Conservation (phyloP, 2,888 invertebrate genomes). For the Galeruca laticollis region DNA sequence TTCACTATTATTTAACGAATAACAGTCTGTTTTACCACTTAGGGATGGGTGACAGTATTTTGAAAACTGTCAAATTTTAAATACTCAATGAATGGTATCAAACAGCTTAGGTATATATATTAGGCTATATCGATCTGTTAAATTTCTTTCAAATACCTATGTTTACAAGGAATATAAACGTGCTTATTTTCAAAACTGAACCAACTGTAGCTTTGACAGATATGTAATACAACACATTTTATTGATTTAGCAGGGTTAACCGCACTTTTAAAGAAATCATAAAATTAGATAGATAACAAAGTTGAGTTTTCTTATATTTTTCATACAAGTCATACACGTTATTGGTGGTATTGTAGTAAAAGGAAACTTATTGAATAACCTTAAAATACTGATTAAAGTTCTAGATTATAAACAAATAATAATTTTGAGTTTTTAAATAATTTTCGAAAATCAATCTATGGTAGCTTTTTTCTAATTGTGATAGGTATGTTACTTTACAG, state of each 20-base stretch:
- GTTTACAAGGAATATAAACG: not conserved
- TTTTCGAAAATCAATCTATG: too few species aligned
- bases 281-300: not conserved
- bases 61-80: not conserved
- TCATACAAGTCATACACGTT: too few species aligned
- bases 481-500: too few species aligned
- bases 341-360: too few species aligned
- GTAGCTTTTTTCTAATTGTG: too few species aligned
- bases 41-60: not conserved
- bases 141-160: too few species aligned
- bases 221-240: conserved; percentile 4
- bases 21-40: too few species aligned
- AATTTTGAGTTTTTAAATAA: too few species aligned
- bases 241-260: conserved; percentile 14
- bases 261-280: conserved; percentile 5
- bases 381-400: too few species aligned
- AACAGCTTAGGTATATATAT: not conserved
- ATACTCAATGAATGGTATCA: not conserved
- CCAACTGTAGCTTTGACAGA: conserved; percentile 12
- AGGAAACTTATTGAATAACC: too few species aligned
- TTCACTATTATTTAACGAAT: too few species aligned
- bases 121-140: not conserved
- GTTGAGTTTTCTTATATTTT: not conserved
- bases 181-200: not conserved
- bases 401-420: too few species aligned